Conservation (phyloP, 2,113 vertebrate species). For the Antidorcas marsupialis region DNA sequence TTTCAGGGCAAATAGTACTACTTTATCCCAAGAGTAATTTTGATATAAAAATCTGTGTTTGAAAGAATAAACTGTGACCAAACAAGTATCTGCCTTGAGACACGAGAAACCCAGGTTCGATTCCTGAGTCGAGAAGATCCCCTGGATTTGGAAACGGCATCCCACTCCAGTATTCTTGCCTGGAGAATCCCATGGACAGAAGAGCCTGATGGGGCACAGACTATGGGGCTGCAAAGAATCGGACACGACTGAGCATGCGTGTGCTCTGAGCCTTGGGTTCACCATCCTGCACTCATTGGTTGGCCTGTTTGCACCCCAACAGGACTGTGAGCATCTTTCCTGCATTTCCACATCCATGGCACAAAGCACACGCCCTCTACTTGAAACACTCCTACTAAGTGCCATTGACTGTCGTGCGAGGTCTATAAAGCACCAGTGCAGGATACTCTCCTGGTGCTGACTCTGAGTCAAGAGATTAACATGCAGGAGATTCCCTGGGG, state of each 20-base stretch:
- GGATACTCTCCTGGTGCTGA: not conserved
- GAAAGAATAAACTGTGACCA: not conserved
- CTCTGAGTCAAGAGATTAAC: not conserved
- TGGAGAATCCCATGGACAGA: not conserved
- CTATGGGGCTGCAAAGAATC: not conserved
- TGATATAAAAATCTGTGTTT: not conserved
- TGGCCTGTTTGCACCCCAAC: accelerated
- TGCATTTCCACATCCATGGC: not conserved
- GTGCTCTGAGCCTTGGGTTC: not conserved
- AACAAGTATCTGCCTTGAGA: not conserved
- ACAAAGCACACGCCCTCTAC: accelerated
- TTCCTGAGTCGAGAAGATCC: not conserved
- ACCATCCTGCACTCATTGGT: accelerated
- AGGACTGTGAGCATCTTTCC: not conserved
- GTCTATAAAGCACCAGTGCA: not conserved
- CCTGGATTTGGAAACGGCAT: not conserved
- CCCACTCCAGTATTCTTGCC: not conserved
- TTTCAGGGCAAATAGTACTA: not conserved
- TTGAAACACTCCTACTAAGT: not conserved
- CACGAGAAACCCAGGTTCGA: not conserved
- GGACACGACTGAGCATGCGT: accelerated
- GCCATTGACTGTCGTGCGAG: accelerated
- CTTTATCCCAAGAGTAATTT: not conserved
- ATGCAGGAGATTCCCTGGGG: accelerated
- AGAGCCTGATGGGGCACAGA: not conserved